Evolutionary conservation across 2,113 vertebrate species (phyloP).

Genomic region (Cottus gobio): DNA sequence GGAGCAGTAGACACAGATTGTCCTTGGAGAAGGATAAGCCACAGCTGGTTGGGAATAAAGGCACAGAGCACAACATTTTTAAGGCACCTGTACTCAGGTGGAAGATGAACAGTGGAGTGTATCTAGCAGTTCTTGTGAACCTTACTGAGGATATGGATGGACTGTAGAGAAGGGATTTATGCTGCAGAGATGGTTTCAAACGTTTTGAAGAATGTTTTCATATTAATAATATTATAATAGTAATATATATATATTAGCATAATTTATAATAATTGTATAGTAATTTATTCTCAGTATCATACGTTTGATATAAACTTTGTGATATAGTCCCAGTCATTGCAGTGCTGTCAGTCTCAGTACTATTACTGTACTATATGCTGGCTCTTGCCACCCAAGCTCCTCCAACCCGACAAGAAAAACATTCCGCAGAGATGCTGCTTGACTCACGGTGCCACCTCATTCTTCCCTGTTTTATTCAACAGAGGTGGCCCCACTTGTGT

Average conservation of each 20-base stretch:
- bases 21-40: neutral
- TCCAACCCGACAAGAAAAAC: too few species aligned
- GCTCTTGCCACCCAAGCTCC: too few species aligned
- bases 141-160: neutral
- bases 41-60: conserved; percentile 24
- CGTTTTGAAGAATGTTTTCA: neutral
- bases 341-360: too few species aligned
- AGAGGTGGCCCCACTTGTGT: neutral
- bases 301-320: too few species aligned
- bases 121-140: neutral
- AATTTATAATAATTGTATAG: too few species aligned
- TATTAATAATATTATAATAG: neutral
- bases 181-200: neutral
- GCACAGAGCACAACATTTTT: neutral
- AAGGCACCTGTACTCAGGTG: neutral
- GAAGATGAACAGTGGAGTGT: neutral
- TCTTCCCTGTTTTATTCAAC: neutral
- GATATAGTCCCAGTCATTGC: too few species aligned
- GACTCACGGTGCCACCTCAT: too few species aligned
- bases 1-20: conserved; percentile 20
- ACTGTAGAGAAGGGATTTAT: neutral
- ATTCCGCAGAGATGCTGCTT: too few species aligned
- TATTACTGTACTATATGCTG: too few species aligned
- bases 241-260: neutral
- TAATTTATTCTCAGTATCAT: too few species aligned